These are phyloP conservation scores for Arctocebus calabarensis DNA, from an alignment of 2,797 vertebrate genomes.

Conservation along the genomic window DNA sequence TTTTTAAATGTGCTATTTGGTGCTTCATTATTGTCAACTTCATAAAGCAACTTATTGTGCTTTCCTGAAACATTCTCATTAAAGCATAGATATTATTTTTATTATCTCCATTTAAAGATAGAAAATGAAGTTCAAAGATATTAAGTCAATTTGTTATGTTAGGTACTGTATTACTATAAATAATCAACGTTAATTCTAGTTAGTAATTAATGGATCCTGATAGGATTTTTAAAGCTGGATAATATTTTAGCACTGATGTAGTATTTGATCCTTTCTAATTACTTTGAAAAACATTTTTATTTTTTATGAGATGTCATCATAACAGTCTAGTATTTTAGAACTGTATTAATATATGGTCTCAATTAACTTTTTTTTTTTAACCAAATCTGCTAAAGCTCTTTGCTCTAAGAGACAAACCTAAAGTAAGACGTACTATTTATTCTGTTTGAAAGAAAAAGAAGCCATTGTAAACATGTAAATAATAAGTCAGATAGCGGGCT, in stretches of 20 bases:
- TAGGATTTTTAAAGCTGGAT: slow-evolving; percentile 30
- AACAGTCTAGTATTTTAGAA: background rate
- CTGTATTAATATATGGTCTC: background rate
- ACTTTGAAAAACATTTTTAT: slow-evolving; percentile 58
- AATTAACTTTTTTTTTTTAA: background rate
- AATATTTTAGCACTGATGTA: slow-evolving; percentile 26
- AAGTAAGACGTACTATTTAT: background rate
- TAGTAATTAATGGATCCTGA: slow-evolving; percentile 4
- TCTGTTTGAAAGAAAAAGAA: slow-evolving; percentile 43
- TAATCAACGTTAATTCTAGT: slow-evolving; percentile 43
- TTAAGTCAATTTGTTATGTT: slow-evolving; percentile 41
- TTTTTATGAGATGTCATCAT: slow-evolving; percentile 3
- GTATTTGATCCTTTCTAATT: slow-evolving; percentile 48
- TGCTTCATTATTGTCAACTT: background rate
- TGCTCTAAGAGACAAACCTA: slow-evolving; percentile 54
- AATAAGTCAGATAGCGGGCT: slow-evolving; percentile 21
- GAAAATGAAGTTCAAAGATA: slow-evolving; percentile 5
- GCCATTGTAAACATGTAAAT: slow-evolving; percentile 13
- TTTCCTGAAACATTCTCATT: background rate
- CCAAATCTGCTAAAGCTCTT: slow-evolving; percentile 26
- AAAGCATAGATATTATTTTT: slow-evolving; percentile 30
- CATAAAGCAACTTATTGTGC: background rate
- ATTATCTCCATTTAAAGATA: slow-evolving; percentile 33
- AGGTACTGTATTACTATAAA: background rate
- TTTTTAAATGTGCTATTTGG: background rate